A percentile compares a stretch with the other conserved stretches of the same genome.
phyloP scores from a whole-genome alignment of 2,113 vertebrate genomes.

The Hypocryptadius cinnamomeus region DNA sequence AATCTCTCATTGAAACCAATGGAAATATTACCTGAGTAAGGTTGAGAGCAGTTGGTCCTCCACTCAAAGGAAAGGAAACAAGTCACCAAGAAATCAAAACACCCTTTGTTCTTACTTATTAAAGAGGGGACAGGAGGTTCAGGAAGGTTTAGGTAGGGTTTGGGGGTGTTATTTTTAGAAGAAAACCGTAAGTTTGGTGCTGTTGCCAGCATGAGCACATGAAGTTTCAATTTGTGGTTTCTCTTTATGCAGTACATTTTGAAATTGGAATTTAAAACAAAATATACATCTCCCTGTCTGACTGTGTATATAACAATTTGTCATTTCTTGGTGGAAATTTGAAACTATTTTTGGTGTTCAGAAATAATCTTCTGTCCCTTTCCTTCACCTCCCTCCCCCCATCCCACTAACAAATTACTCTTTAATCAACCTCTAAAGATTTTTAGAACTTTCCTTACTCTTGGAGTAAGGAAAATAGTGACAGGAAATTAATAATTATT shows the following conservation, averaged over 20 bases:
- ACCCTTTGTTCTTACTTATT: neutral
- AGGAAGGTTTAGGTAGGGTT: slow-evolving; percentile 3
- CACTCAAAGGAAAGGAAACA: neutral
- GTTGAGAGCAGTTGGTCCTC: neutral
- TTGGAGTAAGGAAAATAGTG: slow-evolving; percentile 38
- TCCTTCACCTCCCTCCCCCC: neutral
- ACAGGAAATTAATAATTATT: slow-evolving; percentile 58
- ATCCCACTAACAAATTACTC: neutral
- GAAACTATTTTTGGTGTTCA: slow-evolving; percentile 49
- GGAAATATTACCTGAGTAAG: neutral
- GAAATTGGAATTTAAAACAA: slow-evolving; percentile 53
- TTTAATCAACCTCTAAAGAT: slow-evolving; percentile 30
- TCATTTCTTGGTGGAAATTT: slow-evolving; percentile 45
- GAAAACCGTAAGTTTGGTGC: neutral
- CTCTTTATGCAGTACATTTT: slow-evolving; percentile 19
- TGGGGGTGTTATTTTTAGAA: slow-evolving; percentile 17
- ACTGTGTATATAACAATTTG: slow-evolving; percentile 33
- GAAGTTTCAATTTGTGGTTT: slow-evolving; percentile 64
- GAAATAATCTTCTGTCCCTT: slow-evolving; percentile 8
- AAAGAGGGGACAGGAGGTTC: neutral
- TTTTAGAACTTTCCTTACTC: slow-evolving; percentile 14
- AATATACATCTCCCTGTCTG: slow-evolving; percentile 42
- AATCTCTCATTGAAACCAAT: neutral
- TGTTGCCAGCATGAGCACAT: slow-evolving; percentile 19
- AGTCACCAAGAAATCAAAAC: neutral